Evolutionary conservation across 1,140 invertebrate genomes (phyloP), one percentile per base, ranked within the genome.

Genomic region (Helicorthomorpha holstii): DNA sequence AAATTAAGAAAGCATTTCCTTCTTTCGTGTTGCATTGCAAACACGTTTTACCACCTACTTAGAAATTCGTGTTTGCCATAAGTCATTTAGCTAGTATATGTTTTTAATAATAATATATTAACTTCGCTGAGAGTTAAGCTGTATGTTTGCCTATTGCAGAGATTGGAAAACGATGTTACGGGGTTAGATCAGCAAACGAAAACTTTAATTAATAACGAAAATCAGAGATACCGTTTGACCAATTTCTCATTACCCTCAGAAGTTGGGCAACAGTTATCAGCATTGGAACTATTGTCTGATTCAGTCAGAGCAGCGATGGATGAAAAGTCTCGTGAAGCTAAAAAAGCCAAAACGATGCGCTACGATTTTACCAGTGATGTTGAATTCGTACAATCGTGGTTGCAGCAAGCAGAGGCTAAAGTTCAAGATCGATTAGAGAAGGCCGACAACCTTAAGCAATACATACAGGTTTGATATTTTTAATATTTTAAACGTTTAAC

Each of bases 241-340:
- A 74, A 79, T 61, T 74, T 80, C 60, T 71, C 80, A 48, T 66
- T 82, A 29, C 83, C 84, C 34, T 79, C 75, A 52, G 83, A 86
- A 71, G 71, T 86, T 48, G 74, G 47, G 16, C 44, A 67, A 43
- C 56, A 62, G 53, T 55, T 70, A 4, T 66, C 66, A 16, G 60
- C 56, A 53, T 56, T 69, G 46, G 69, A 70, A 54, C 49, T 92
- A 43, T 71, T 81, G n/a, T 75, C 82, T 25, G 88, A 93, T 65
- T 75, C 78, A 48, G 73, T 85, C 19, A 71, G 74, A 29, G 77
- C 78, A 54, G 75, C 75, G 7, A 84, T 90, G 81, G 86, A 90
- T 58, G 83, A 87, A 59, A 88, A 88, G 64, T 77, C 84, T 57
- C 75, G 81, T 60, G 85, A 90, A 64, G 81, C 83, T 64, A 88